These are phyloP conservation scores for Ooceraea biroi DNA, from an alignment of 1,140 invertebrate species.

Conservation along the genomic window DNA sequence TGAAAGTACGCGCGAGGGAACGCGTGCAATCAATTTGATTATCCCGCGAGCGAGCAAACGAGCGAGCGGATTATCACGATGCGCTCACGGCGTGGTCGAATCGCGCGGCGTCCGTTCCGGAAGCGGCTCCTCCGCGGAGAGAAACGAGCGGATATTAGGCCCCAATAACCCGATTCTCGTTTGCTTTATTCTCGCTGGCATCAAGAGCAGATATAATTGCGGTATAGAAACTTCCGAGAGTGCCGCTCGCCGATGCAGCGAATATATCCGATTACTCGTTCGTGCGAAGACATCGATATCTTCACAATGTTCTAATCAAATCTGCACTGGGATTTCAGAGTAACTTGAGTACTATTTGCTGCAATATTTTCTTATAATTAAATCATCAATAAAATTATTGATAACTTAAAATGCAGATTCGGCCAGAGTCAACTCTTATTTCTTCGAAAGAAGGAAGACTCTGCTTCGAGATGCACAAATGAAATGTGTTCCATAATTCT, in stretches of 20 bases:
- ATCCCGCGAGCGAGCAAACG: not conserved
- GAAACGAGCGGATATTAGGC: constrained; percentile 70
- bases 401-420: no score
- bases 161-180: constrained; percentile 69
- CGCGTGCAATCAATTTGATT: constrained; percentile 18
- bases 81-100: constrained; percentile 10
- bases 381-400: no score
- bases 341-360: no score
- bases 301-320: constrained; percentile 6
- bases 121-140: constrained; percentile 34
- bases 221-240: not conserved
- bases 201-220: constrained; percentile 5
- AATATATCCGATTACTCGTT: not conserved
- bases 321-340: constrained; percentile 12
- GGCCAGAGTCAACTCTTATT: no score
- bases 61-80: not conserved
- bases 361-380: no score
- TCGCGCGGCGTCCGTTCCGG: not conserved
- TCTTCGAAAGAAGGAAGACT: no score
- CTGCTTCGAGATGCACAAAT: no score
- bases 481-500: no score
- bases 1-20: constrained; percentile 17
- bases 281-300: not conserved
- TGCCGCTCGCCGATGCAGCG: constrained; percentile 13
- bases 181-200: constrained; percentile 57